Conservation (phyloP, 2,113 vertebrate genomes). For the Vombatus ursinus region DNA sequence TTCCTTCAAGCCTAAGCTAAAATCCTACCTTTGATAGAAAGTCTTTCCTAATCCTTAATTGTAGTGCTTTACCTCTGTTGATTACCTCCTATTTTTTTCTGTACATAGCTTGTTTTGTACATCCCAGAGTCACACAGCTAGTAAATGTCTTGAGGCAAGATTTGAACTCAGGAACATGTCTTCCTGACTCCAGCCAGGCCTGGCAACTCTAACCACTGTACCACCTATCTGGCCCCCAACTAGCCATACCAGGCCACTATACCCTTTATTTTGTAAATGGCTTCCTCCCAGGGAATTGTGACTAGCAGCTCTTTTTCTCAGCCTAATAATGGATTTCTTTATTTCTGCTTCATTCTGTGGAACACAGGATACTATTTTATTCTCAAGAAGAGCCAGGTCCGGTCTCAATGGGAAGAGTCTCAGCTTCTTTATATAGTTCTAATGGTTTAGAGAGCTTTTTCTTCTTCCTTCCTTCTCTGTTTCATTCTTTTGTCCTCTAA, state of each 20-base stretch:
- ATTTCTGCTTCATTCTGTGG: neutral
- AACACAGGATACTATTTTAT: neutral
- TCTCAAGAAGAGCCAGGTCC: neutral
- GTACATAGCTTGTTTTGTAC: too few relatives aligned
- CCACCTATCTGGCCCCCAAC: neutral
- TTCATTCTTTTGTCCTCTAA: neutral
- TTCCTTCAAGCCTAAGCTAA: neutral
- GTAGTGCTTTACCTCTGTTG: too few relatives aligned
- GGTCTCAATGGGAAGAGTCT: neutral
- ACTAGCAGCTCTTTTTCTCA: neutral
- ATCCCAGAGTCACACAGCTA: too few relatives aligned
- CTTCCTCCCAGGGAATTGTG: neutral
- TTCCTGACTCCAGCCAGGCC: neutral
- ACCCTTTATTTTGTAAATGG: neutral
- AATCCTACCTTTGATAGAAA: neutral
- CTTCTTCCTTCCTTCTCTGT: neutral
- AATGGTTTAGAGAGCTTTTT: neutral
- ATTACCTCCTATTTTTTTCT: too few relatives aligned
- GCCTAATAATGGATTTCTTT: neutral
- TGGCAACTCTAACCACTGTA: neutral
- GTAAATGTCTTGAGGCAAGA: too few relatives aligned
- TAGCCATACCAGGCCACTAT: neutral
- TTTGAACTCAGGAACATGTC: neutral
- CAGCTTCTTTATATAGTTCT: neutral
- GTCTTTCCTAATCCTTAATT: too few relatives aligned